Base-by-base conservation (phyloP, 2,888 invertebrate species). In the Alcis repandata region DNA sequence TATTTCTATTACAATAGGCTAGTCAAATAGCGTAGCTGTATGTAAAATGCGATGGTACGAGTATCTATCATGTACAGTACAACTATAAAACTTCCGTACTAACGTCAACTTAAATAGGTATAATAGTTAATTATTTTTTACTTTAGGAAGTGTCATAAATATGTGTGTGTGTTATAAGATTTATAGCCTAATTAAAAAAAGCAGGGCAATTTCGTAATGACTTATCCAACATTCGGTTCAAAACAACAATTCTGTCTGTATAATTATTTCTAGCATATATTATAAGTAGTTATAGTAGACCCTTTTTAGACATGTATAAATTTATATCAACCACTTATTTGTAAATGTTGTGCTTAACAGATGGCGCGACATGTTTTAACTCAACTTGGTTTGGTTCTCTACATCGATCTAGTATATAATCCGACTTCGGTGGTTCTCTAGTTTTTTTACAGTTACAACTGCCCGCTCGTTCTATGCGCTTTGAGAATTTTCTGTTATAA, bases 1-100 rank as follows among this genome's bases (percentile, higher is more conserved):
- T 48, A 17, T 45, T 56, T 46, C 48, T 36, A 48, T 57, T 57
- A 52, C 45, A 46, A 45, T 59, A 27, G 20, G n/a, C 10, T 20
- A 33, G 19, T 45, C 10, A 19, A 56, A 36, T 20, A 19, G 41
- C 43, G 8, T 27, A 27, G 6, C 6, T 45, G n/a, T 27, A 56
- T 33, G 45, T 13, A 36, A 56, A 46, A 46, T 46, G 45, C 1
- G 1, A 41, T 27, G 6, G 4, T 4, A 43, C 32, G 2, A 32
- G 13, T 41, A 4, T 27, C 6, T 27, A 4, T 27, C 6, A 6
- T 27, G 27, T 36, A 20, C n/a, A 17, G n/a, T 38, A 36, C 19
- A 19, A 13, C 17, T 20, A 36, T 33, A 51, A 51, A 51, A 36
- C 19, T 51, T 19, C 7, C 36, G 13, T 49, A 20, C 22, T 10